phyloP scores from a whole-genome alignment of 2,113 vertebrate species.

The Saimiri boliviensis region DNA sequence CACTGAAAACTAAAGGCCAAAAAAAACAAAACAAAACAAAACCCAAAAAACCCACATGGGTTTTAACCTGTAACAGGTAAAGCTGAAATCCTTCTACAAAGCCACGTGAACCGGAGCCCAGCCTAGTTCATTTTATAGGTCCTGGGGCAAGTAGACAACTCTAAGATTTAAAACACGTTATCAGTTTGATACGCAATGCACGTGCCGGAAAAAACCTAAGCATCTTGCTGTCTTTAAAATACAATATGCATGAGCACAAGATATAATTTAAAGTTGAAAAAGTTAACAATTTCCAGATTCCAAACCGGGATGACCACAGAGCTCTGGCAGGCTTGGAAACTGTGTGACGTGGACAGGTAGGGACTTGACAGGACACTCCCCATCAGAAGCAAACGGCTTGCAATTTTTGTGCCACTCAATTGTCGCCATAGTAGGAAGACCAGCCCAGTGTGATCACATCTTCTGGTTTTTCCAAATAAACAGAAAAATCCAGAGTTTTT shows the following conservation, averaged over 20 bases:
- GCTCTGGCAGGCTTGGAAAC: not conserved
- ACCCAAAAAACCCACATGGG: not conserved
- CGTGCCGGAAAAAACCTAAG: not conserved
- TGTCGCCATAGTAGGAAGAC: not conserved
- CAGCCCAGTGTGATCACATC: not conserved
- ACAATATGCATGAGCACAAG: not conserved
- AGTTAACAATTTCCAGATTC: not conserved
- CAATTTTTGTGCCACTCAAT: not conserved
- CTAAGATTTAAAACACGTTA: not conserved
- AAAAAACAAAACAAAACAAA: not conserved
- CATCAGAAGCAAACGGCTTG: not conserved
- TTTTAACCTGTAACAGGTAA: not conserved
- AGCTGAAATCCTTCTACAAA: not conserved
- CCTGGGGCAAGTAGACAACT: not conserved
- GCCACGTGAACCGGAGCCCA: not conserved
- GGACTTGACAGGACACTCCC: not conserved
- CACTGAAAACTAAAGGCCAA: not conserved
- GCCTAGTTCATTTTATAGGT: not conserved
- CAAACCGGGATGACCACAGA: not conserved
- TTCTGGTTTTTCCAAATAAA: not conserved
- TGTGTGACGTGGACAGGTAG: fast-evolving
- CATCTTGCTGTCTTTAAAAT: not conserved
- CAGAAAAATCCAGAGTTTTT: not conserved
- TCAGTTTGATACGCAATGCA: not conserved
- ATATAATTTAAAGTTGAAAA: not conserved